Base-by-base conservation (phyloP, 2,888 invertebrate species). In the Tenthredo notha region DNA sequence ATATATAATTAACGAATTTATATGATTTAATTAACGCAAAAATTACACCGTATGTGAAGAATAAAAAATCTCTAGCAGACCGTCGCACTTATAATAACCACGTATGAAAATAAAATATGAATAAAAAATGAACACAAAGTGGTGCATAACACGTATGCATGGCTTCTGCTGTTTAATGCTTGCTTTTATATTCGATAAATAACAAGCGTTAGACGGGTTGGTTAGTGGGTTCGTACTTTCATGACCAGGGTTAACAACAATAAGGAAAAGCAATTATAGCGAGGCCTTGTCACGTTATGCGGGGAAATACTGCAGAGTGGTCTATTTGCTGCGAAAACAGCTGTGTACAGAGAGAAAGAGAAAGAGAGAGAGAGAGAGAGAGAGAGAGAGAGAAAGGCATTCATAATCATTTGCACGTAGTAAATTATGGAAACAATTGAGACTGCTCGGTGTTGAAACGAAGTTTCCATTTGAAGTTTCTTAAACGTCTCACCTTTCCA, bases 161-260 rank as follows among this genome's bases (percentile, higher is more conserved):
- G 67, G 18, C 25, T 15, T 29, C 18, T 67, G 33, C 33, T 33
- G 67, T 33, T 67, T 29, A 67, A 67, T 18, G 67, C 18, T 67
- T 67, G 29, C 67, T 33, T 67, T 67, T 33, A 33, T 67, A 33
- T 67, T 67, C 33, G 29, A 67, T 67, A 33, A 67, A 67, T 33
- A 33, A 29, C 67, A 18, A 67, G 33, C 67, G 33, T 3, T 33
- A 33, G 29, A 12, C 67, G 4, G 67, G n/a, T n/a, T 18, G 58
- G 21, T 25, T 61, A 6, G 21, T 25, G 12, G 25, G 18, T 67
- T 33, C 15, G 33, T 33, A 67, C 29, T 67, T 67, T 67, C 67
- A 67, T 67, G 67, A 67, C 67, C 67, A 67, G 67, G 67, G 67
- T 67, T 67, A 67, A 67, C 67, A 67, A 67, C 67, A 67, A 33